Conservation (phyloP, 92 coral and sea anemone genomes). For the Meandrina meandrites region DNA sequence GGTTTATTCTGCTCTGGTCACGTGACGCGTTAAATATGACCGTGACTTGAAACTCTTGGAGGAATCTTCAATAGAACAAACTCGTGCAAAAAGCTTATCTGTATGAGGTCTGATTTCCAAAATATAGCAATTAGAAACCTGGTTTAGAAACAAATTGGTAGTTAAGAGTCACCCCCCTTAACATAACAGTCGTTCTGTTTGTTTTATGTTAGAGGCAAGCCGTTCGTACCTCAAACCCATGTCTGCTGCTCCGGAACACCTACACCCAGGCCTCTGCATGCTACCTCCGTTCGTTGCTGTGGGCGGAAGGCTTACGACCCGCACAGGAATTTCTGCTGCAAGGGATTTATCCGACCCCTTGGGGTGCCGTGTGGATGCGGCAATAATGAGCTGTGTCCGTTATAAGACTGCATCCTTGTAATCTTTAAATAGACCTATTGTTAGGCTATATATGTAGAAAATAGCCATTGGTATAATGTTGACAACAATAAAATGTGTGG, state of each 20-base stretch:
- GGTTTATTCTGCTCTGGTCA: no score
- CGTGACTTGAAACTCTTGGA: no score
- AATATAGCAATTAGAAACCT: no score
- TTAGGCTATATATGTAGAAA: no score
- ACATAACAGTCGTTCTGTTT: not conserved
- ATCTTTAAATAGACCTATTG: no score
- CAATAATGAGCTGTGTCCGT: not conserved
- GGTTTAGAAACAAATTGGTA: no score
- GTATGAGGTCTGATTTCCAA: no score
- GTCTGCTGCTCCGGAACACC: not conserved
- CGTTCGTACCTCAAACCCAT: not conserved
- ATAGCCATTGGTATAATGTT: not conserved
- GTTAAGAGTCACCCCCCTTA: no score
- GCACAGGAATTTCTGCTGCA: not conserved
- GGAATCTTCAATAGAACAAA: no score
- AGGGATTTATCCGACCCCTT: slow-evolving; percentile 1
- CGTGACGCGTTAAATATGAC: no score
- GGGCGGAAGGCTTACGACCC: not conserved
- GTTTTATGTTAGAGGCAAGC: not conserved
- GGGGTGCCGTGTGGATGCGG: not conserved
- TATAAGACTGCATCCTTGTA: not conserved
- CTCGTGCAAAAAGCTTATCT: no score
- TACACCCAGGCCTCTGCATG: not conserved
- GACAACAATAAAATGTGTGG: no score
- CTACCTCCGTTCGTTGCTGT: not conserved